Conservation (phyloP, 2,888 invertebrate genomes). For the Hecatera dysodea region DNA sequence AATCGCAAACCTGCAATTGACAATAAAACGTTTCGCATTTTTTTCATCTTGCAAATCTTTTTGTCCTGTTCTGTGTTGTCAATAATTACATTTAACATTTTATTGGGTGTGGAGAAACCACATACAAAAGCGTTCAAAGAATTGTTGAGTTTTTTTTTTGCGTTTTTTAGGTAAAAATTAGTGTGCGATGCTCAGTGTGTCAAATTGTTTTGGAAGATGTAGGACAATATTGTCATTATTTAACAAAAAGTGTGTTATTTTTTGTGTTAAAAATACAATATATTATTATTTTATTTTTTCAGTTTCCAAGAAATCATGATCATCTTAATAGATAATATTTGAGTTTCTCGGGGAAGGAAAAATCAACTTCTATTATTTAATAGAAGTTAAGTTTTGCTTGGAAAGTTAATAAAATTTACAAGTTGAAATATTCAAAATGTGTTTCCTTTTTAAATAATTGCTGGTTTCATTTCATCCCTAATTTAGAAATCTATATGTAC, state of each 20-base stretch:
- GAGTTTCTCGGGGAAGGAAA: not conserved
- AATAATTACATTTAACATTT: constrained; percentile 48
- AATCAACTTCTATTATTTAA: too few relatives aligned
- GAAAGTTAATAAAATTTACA: not conserved
- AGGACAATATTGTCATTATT: not conserved
- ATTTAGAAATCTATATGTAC: too few relatives aligned
- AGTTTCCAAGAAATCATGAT: too few relatives aligned
- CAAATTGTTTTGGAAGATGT: constrained; percentile 14
- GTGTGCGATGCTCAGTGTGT: constrained; percentile 24
- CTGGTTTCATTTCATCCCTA: not conserved
- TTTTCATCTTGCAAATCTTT: constrained; percentile 45
- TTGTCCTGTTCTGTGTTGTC: constrained; percentile 32
- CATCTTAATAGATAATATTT: too few relatives aligned
- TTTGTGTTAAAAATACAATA: not conserved
- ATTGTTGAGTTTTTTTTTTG: constrained; percentile 24
- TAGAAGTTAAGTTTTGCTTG: not conserved
- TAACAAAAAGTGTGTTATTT: not conserved
- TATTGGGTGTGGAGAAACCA: constrained; percentile 61
- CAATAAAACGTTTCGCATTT: constrained; percentile 39
- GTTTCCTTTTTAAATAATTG: not conserved
- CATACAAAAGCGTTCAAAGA: constrained; percentile 51
- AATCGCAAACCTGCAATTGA: constrained; percentile 46
- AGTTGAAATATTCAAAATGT: not conserved
- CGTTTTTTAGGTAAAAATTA: constrained; percentile 35
- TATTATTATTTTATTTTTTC: not conserved